phyloP scores from a whole-genome alignment of 2,888 invertebrate genomes.

The Scrobipalpa costella region DNA sequence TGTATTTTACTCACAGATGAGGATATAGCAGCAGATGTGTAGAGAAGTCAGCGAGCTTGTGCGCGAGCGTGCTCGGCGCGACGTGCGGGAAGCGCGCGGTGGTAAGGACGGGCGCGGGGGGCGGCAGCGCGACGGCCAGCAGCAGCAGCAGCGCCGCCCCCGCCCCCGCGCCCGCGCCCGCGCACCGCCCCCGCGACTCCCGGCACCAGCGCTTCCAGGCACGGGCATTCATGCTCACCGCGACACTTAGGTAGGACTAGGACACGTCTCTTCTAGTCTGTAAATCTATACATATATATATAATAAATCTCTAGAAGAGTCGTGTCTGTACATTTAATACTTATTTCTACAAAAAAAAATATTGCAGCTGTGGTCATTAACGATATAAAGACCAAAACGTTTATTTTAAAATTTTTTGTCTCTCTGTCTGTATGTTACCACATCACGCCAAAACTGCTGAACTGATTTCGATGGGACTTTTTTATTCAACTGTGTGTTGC shows the following conservation, averaged over 20 bases:
- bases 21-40: slow-evolving; percentile 45
- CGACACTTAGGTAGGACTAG: not conserved
- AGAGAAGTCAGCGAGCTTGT: slow-evolving; percentile 58
- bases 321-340: no score
- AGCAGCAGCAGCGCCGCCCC: slow-evolving; percentile 34
- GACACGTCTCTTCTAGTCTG: no score
- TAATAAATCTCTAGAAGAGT: no score
- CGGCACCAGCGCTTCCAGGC: slow-evolving; percentile 10
- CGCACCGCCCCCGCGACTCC: slow-evolving; percentile 29
- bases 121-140: slow-evolving; percentile 27
- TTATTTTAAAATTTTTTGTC: no score
- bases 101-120: slow-evolving; percentile 28
- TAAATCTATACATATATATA: no score
- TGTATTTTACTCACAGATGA: slow-evolving; percentile 35
- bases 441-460: no score
- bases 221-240: not conserved
- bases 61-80: slow-evolving; percentile 43
- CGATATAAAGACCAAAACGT: no score
- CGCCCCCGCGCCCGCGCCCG: slow-evolving; percentile 22
- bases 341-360: no score
- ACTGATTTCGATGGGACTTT: no score
- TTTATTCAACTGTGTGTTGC: no score
- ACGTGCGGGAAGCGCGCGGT: slow-evolving; percentile 35
- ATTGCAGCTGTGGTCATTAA: no score
- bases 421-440: no score